These are phyloP conservation scores for Perizoma affinitatum DNA, from an alignment of 2,888 invertebrate genomes.

Conservation along the genomic window DNA sequence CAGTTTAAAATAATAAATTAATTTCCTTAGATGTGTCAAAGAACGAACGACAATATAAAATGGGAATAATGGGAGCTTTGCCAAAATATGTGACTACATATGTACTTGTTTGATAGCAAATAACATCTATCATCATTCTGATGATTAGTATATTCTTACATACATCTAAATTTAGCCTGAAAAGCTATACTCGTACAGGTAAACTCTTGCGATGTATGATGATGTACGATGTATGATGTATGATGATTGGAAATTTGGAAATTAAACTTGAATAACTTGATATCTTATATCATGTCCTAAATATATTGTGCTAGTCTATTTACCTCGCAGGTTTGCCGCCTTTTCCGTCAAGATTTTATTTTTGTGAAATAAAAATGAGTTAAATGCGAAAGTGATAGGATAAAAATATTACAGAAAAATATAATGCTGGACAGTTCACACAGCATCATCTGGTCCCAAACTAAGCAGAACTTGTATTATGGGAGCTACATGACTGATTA, in stretches of 20 bases:
- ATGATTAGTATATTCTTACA: slow-evolving; percentile 64
- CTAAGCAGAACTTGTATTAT: too few species aligned
- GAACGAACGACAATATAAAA: too few species aligned
- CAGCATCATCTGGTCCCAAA: too few species aligned
- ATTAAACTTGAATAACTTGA: too few species aligned
- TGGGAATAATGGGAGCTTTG: slow-evolving; percentile 46
- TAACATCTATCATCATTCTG: slow-evolving; percentile 50
- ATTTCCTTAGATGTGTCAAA: too few species aligned
- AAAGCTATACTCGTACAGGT: slow-evolving; percentile 32
- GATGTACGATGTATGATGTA: too few species aligned
- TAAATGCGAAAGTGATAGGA: slow-evolving; percentile 23
- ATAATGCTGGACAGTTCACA: too few species aligned
- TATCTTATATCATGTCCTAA: too few species aligned
- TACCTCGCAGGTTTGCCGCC: slow-evolving; percentile 37
- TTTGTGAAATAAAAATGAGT: slow-evolving; percentile 41
- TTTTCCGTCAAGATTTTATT: slow-evolving; percentile 37
- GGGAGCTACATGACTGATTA: too few species aligned
- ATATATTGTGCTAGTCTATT: slow-evolving; percentile 72
- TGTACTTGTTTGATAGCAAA: slow-evolving; percentile 49
- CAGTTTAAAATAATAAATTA: too few species aligned
- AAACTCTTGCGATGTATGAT: slow-evolving; percentile 37
- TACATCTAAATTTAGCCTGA: slow-evolving; percentile 39
- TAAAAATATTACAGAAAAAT: slow-evolving; percentile 11
- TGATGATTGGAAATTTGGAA: too few species aligned
- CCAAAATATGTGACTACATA: slow-evolving; percentile 55